phyloP scores from a whole-genome alignment of 2,113 vertebrate species.

The Eclectus roratus region DNA sequence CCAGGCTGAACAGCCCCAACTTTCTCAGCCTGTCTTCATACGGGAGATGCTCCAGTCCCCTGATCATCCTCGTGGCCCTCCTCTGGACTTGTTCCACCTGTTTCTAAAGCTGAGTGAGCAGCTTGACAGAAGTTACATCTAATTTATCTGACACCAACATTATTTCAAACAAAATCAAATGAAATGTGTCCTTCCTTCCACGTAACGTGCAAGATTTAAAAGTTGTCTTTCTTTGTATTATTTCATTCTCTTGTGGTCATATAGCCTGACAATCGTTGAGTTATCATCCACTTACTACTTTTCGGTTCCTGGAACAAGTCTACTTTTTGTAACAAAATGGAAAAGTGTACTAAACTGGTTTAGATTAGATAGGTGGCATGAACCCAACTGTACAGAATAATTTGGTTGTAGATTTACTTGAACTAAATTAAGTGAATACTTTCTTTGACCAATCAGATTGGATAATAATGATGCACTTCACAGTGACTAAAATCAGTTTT shows the following conservation, averaged over 20 bases:
- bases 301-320: not conserved
- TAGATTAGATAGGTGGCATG: not conserved
- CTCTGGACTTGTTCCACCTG: not conserved
- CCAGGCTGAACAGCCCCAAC: too few species aligned
- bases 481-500: slow-evolving; percentile 29
- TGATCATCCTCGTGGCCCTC: too few species aligned
- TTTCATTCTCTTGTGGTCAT: slow-evolving; percentile 19
- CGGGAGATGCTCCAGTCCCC: too few species aligned
- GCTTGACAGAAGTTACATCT: not conserved
- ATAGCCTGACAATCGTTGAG: not conserved
- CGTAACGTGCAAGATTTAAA: not conserved
- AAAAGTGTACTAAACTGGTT: not conserved
- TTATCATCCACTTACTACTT: slow-evolving; percentile 35
- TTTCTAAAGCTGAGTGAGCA: not conserved
- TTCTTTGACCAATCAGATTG: slow-evolving; percentile 61
- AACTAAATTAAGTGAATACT: slow-evolving; percentile 45
- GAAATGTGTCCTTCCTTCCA: not conserved
- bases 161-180: not conserved
- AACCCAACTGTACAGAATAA: not conserved
- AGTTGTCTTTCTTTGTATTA: not conserved
- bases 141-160: not conserved
- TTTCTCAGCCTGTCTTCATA: too few species aligned
- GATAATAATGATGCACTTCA: slow-evolving; percentile 51
- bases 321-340: slow-evolving; percentile 29
- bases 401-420: slow-evolving; percentile 31